Evolutionary conservation across 2,888 invertebrate species (phyloP), one percentile per base, ranked within the genome.

Genomic region (Apotomis turbidana): DNA sequence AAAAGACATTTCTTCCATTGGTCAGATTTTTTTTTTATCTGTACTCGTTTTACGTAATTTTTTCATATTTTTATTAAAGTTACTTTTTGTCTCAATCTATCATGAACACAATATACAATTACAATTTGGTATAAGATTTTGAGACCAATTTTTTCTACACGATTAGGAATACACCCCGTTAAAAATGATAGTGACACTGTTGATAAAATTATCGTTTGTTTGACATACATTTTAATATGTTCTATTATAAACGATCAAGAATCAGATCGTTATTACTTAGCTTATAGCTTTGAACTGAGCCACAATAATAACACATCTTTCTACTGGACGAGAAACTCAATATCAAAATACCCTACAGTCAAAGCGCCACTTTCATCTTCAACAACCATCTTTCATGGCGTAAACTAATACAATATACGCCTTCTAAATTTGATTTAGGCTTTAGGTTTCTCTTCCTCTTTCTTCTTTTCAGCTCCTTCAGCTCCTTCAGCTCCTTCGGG

Each of bases 381-480:
- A 49, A 49, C 49, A 10, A 41, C 41, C 6, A 41, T 41, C 41
- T 41, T 41, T 49, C 9, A 8, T 49, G 6, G 9, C 49, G 49
- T 49, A 10, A 49, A 27, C 27, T 27, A 27, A 10, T 10, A 8
- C 9, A 49, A 49, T 49, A 1, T 49, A 10, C 49, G 49, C 49
- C 0, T 49, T 10, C 3, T 49, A 75, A 27, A 27, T 27, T 75
- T 64, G 66, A 80, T 81, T 90, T 92, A 92, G 67, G 90, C 87
- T 79, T 91, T 92, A 57, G 87, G 82, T 71, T 92, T 90, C 74
- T 88, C 87, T 76, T 87, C 86, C 72, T 84, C 88, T 54, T 89
- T 88, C 77, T 85, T 87, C 71, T 81, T 87, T 70, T 76, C 27
- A 27, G 27, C 27, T 27, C 27, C 27, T 27, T 27, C 27, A 27